phyloP scores from a whole-genome alignment of 92 coral and sea anemone species.

The Plumapathes pennacea region DNA sequence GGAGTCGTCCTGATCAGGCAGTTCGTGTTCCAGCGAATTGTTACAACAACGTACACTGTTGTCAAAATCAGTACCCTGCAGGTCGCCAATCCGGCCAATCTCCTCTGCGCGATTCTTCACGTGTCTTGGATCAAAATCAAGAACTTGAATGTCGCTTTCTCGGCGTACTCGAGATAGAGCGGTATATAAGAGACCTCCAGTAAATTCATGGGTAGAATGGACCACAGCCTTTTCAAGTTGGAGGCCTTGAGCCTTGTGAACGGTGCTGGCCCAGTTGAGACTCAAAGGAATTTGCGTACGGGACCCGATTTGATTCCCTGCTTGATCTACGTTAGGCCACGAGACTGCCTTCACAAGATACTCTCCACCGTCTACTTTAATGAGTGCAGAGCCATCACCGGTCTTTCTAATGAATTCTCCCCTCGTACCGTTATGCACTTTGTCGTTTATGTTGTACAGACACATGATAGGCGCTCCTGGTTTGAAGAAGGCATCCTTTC shows the following conservation, averaged over 20 bases:
- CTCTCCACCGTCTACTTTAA: slow-evolving; percentile 9
- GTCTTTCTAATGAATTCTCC: slow-evolving; percentile 5
- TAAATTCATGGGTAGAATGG: slow-evolving; percentile 26
- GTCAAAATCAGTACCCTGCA: too few species aligned
- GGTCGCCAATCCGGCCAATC: background rate
- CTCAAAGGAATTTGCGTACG: slow-evolving; percentile 9
- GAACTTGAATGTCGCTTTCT: slow-evolving; percentile 2
- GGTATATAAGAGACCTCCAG: slow-evolving; percentile 24
- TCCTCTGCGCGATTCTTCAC: slow-evolving; percentile 6
- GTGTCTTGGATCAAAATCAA: slow-evolving; percentile 16
- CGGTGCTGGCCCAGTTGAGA: slow-evolving; percentile 24
- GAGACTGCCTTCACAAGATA: background rate
- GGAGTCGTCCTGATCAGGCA: too few species aligned
- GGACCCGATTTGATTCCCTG: slow-evolving; percentile 7
- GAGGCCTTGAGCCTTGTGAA: slow-evolving; percentile 38
- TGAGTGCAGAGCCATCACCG: background rate
- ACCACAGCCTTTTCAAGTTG: background rate
- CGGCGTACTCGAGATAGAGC: slow-evolving; percentile 26
- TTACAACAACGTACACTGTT: too few species aligned
- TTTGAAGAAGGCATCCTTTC: background rate
- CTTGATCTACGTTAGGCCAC: slow-evolving; percentile 7
- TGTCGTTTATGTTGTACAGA: slow-evolving; percentile 12
- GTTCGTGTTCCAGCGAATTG: too few species aligned
- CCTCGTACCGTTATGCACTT: slow-evolving; percentile 12
- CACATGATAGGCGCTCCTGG: slow-evolving; percentile 12